Evolutionary conservation across 2,888 invertebrate genomes (phyloP), one percentile per base, ranked within the genome.

Genomic region (Hirtodrosophila alboralis): DNA sequence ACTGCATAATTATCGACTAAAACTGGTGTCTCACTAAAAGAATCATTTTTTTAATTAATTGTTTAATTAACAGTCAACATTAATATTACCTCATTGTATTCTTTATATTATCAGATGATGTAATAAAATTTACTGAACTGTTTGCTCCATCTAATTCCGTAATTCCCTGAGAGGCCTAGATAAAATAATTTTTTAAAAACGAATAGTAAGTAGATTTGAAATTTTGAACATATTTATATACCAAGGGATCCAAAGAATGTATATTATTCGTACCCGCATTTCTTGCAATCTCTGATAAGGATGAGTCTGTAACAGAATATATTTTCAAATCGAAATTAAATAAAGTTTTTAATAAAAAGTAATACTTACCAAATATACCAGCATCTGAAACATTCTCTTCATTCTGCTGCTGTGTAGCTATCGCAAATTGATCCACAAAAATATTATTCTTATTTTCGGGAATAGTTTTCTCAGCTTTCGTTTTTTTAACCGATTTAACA

Each of bases 1-100:
- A 84, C 53, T 36, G 41, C 40, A 47, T 59, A 78, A 18, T 54
- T 77, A 6, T 78, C 75, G 1, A 71, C 67, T 38, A 59, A 23
- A 10, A 57, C 56, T 2, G 64, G 28, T 5, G 83, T 52, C 23
- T 75, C 85, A 10, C 78, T 78, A 18, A 2, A 52, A 47, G 38
- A 47, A 4, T 12, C 18, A 4, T 13, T 5, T 7, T 1, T 3
- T 26, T 4, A 14, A 10, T 13, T 13, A 10, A 2, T 13, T 10
- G 5, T 2, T 21, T 1, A 1, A 0, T 13, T 0, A 1, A 8
- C 1, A 1, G 0, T 13, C 0, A 1, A 8, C n/a, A 27, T 7
- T 38, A 13, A 3, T 5, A 40, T 30, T 53, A 84, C 77, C 75
- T 52, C 14, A 81, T 30, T 0, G 57, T 13, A 14, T 60, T 60